phyloP scores from a whole-genome alignment of 1,140 invertebrate species.

The Sycophaga agraensis region DNA sequence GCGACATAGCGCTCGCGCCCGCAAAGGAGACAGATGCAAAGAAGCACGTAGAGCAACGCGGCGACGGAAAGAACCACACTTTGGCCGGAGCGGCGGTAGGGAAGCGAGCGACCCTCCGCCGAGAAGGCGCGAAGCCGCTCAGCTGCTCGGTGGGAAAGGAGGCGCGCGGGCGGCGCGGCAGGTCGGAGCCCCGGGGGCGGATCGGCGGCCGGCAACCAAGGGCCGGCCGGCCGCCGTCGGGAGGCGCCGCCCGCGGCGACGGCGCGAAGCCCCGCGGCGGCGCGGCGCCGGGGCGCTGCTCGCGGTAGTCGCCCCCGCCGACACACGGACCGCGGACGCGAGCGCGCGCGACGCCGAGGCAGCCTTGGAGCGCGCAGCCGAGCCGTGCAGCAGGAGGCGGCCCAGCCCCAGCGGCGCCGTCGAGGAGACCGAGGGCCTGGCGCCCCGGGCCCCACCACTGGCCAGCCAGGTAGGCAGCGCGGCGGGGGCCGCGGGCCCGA shows the following conservation, averaged over 20 bases:
- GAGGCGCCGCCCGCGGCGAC: neutral
- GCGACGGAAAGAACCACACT: too few relatives aligned
- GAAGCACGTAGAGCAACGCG: too few relatives aligned
- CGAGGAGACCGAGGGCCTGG: neutral
- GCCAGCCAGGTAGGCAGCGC: neutral
- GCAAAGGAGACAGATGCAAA: too few relatives aligned
- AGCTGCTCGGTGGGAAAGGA: neutral
- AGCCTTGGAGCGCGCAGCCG: neutral
- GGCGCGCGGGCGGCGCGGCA: neutral
- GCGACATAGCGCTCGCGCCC: too few relatives aligned
- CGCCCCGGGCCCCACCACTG: neutral
- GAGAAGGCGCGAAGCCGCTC: neutral
- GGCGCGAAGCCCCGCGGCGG: neutral
- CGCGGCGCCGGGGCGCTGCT: neutral
- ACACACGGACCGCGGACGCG: neutral
- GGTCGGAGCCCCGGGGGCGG: neutral
- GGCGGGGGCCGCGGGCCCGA: neutral
- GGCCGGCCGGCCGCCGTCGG: conserved; percentile 1
- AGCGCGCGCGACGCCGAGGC: neutral
- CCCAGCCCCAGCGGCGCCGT: neutral
- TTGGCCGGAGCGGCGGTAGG: too few relatives aligned
- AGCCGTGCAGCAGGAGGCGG: neutral
- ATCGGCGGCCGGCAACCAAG: neutral
- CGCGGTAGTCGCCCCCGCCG: neutral
- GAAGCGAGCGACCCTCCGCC: too few relatives aligned